Base-by-base conservation (phyloP, 2,113 vertebrate genomes). In the Thinocorus orbignyianus region DNA sequence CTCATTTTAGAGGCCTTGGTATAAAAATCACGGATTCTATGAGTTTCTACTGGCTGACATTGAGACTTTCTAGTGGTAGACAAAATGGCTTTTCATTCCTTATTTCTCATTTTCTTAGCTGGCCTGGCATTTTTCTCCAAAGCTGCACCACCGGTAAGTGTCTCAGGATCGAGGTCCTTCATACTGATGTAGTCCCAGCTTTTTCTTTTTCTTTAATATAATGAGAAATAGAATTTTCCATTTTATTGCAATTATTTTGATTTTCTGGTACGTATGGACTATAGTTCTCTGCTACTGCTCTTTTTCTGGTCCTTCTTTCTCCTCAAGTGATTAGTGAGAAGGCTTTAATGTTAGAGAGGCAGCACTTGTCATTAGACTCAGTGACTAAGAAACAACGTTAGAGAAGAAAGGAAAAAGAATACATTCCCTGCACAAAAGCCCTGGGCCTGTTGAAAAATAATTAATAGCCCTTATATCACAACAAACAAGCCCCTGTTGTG, bases 71-170 rank as follows among this genome's bases (percentile, higher is more conserved):
- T 33, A 41, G 23, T 31, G 57, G 44, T 20, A 58, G 79, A 37
- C 78, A 98, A 82, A 91, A 98, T 98, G 98, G 91, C 96, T 87
- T 94, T 97, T 65, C 90, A 25, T 13, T 86, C 57, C 26, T 33
- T 96, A 11, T 76, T 97, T 52, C 91, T 98, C 31, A 30, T 96
- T 46, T 90, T 97, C 81, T 93, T 98, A 11, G 94, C 97, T 70
- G 95, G 95, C 54, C 80, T 98, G 91, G 95, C 90, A 33, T 93
- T 98, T 61, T 65, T 69, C 64, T 96, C 94, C 0, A 72, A 98
- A 91, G 98, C 97, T 60, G 64, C 88, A 54, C 91, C 96, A 41
- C 35, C 2, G 98, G 98, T 98, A 97, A 98, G 98, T 98, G 70
- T 33, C 83, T 78, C 33, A 52, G 35, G 49, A 79, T 31, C 65